A percentile compares a stretch with the other conserved stretches of the same genome.
Conservation (phyloP, 2,888 invertebrate species). For the Leucozona laternaria region DNA sequence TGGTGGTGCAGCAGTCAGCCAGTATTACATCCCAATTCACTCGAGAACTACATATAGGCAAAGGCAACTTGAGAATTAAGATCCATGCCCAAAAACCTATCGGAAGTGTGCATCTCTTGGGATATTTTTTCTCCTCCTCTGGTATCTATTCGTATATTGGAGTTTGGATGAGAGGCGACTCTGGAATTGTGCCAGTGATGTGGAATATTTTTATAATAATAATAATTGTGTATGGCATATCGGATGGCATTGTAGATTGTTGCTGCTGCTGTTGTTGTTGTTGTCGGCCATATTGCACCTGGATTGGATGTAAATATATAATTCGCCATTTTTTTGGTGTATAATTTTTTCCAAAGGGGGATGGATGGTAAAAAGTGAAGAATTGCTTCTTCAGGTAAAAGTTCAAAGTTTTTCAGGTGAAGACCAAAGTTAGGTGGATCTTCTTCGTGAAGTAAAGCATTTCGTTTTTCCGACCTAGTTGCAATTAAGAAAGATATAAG, state of each 20-base stretch:
- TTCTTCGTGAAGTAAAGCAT: constrained; percentile 60
- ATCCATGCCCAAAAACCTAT: constrained; percentile 66
- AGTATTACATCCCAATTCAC: constrained; percentile 70
- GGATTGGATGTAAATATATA: constrained; percentile 49
- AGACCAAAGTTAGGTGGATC: constrained; percentile 50
- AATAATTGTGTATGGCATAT: constrained; percentile 69
- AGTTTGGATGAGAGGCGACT: constrained; percentile 28
- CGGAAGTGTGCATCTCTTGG: constrained; percentile 71
- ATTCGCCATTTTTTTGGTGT: constrained; percentile 33
- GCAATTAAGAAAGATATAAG: constrained; percentile 70
- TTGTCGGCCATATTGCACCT: constrained; percentile 59
- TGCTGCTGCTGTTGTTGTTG: constrained; percentile 45
- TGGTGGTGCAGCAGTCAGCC: constrained; percentile 56
- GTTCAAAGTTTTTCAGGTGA: constrained; percentile 37
- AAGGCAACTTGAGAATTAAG: background rate
- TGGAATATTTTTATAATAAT: constrained; percentile 73
- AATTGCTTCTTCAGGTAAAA: constrained; percentile 66
- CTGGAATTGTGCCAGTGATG: constrained; percentile 71
- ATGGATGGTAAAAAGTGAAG: background rate
- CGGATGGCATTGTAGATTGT: constrained; percentile 58
- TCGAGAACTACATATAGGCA: too few species aligned
- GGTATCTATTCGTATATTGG: constrained; percentile 24
- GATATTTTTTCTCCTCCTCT: constrained; percentile 22
- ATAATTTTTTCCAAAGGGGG: constrained; percentile 53
- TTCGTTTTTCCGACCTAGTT: constrained; percentile 66